phyloP scores from a whole-genome alignment of 2,888 invertebrate species.

The Ophion costatus region DNA sequence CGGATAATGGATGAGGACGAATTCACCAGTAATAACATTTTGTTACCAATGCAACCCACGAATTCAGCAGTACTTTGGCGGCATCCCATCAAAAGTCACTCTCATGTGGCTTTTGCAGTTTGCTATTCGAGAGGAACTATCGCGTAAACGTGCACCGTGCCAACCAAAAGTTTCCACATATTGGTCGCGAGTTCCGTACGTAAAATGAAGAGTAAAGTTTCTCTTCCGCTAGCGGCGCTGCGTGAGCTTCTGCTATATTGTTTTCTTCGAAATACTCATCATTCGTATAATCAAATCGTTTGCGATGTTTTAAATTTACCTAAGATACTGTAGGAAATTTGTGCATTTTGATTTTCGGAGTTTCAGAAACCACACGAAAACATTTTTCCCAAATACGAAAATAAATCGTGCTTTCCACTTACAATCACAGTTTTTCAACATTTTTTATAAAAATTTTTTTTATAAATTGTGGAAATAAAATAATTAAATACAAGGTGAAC shows the following conservation, averaged over 20 bases:
- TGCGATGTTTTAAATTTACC: neutral
- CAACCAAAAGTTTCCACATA: neutral
- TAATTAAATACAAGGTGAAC: no score
- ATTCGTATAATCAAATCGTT: neutral
- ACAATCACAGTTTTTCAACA: neutral
- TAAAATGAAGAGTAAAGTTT: neutral
- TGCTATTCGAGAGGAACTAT: neutral
- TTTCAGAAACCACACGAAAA: neutral
- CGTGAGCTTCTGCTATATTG: neutral
- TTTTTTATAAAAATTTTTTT: no score
- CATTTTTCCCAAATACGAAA: neutral
- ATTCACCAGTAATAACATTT: neutral
- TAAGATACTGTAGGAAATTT: neutral
- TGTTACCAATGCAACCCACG: neutral
- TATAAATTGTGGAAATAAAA: no score
- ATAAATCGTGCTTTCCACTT: neutral
- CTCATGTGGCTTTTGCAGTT: neutral
- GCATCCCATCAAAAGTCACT: neutral
- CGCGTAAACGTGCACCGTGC: neutral
- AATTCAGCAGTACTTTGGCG: neutral
- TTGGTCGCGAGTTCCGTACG: neutral
- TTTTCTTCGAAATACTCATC: neutral
- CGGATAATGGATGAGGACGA: neutral
- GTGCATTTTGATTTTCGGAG: neutral
- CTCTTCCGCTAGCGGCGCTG: neutral